These are phyloP conservation scores for Alcedo quadribrachys DNA, from an alignment of 2,797 vertebrate genomes.

Conservation along the genomic window DNA sequence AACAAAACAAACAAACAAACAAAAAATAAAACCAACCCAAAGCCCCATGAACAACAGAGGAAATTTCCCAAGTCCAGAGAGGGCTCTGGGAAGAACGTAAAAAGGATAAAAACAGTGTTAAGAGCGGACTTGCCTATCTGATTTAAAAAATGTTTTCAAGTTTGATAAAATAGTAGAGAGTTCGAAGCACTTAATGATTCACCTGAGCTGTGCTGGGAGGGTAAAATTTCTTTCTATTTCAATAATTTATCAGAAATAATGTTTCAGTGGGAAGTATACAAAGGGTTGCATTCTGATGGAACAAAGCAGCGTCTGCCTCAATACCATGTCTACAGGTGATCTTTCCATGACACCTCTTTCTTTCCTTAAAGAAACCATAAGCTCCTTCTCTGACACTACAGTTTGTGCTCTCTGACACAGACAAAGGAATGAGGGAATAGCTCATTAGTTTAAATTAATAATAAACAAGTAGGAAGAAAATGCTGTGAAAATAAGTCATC, in stretches of 20 bases:
- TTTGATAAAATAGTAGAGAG: not conserved
- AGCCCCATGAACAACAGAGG: not conserved
- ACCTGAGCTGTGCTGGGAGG: not conserved
- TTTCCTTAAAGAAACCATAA: not conserved
- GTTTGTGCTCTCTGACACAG: slow-evolving; percentile 21
- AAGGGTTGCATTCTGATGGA: not conserved
- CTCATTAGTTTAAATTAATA: slow-evolving; percentile 49
- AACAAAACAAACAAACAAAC: not conserved
- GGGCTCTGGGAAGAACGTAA: not conserved
- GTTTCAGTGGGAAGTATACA: not conserved
- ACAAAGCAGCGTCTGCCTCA: not conserved
- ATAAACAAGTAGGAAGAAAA: not conserved
- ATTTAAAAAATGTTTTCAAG: slow-evolving; percentile 31
- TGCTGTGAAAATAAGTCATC: not conserved
- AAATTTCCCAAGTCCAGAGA: not conserved
- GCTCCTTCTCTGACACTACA: not conserved
- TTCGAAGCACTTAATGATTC: slow-evolving; percentile 58
- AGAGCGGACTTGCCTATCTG: slow-evolving; percentile 12
- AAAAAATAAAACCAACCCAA: not conserved
- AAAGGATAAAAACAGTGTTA: not conserved
- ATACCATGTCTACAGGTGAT: not conserved
- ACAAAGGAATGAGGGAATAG: slow-evolving; percentile 51
- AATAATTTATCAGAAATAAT: slow-evolving; percentile 69
- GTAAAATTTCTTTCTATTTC: slow-evolving; percentile 24
- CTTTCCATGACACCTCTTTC: not conserved